Conservation (phyloP, 2,888 invertebrate species). For the Halocaridina rubra region DNA sequence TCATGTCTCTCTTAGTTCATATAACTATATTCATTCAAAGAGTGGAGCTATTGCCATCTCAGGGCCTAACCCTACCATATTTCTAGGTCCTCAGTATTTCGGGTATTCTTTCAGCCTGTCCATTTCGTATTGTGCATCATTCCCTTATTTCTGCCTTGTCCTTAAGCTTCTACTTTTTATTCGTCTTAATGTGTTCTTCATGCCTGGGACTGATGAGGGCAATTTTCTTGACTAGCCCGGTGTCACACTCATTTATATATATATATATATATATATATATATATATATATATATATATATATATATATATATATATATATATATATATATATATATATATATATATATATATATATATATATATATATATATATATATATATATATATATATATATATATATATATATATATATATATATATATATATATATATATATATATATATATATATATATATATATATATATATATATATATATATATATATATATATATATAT, state of each 20-base stretch:
- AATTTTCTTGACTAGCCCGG: too few species aligned
- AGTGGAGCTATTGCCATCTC: too few species aligned
- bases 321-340: not conserved
- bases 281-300: not conserved
- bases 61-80: too few species aligned
- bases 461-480: not conserved
- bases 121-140: too few species aligned
- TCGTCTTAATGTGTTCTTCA: too few species aligned
- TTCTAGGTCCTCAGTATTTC: too few species aligned
- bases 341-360: not conserved
- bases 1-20: too few species aligned
- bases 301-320: not conserved
- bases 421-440: not conserved
- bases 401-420: not conserved
- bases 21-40: too few species aligned
- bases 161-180: too few species aligned
- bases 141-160: too few species aligned
- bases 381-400: not conserved
- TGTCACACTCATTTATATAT: not conserved
- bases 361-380: not conserved
- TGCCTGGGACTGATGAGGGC: too few species aligned
- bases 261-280: not conserved
- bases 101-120: too few species aligned
- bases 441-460: not conserved
- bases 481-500: not conserved